Percentiles rank a stretch among this genome's conserved stretches.
Conservation (phyloP, 1,140 invertebrate species). For the Melanaphis sacchari region DNA sequence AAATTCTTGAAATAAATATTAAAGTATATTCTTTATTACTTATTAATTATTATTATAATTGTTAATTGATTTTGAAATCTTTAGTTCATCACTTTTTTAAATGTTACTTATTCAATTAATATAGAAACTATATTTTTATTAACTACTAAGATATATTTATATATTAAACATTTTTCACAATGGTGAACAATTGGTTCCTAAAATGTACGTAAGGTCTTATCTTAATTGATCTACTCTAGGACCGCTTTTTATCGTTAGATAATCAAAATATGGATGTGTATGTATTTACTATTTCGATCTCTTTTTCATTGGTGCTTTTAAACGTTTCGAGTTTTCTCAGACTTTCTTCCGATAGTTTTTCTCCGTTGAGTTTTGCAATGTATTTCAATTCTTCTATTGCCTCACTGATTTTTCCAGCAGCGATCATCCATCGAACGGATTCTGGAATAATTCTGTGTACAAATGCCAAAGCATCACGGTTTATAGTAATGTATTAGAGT, state of each 20-base stretch:
- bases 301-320: conserved; percentile 58
- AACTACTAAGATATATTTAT: not conserved
- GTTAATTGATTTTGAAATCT: not conserved
- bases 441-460: conserved; percentile 70
- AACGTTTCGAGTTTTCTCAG: conserved; percentile 61
- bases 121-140: not conserved
- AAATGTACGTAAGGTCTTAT: not conserved
- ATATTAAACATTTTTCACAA: not conserved
- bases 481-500: not conserved
- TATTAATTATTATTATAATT: too few relatives aligned
- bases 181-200: not conserved
- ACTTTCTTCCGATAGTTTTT: conserved; percentile 64
- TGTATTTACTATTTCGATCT: conserved; percentile 60
- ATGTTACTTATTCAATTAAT: not conserved
- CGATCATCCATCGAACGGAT: conserved; percentile 71
- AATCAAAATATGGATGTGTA: not conserved
- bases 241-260: not conserved
- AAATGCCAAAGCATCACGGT: not conserved
- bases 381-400: conserved; percentile 67
- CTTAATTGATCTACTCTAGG: not conserved
- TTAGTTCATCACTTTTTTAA: not conserved
- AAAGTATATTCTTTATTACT: not conserved
- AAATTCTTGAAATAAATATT: not conserved
- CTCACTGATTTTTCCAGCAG: conserved; percentile 66
- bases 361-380: conserved; percentile 68